Evolutionary conservation across 2,888 invertebrate species (phyloP).

Genomic region (Craniophora ligustri): DNA sequence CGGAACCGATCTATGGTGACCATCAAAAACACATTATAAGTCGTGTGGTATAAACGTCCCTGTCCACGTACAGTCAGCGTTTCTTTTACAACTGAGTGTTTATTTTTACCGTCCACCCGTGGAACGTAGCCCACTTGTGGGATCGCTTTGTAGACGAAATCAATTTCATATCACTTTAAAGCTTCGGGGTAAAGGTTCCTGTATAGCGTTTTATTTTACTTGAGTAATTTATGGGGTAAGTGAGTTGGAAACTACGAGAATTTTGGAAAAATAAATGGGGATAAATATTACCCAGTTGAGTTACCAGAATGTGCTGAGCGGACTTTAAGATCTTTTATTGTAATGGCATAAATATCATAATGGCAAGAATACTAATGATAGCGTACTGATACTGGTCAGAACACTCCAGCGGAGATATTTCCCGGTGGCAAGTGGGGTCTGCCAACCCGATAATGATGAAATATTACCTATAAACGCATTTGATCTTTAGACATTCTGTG

Average conservation of each 20-base stretch:
- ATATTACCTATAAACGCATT: no score
- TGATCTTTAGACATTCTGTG: no score
- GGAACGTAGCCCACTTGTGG: constrained; percentile 43
- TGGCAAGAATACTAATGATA: no score
- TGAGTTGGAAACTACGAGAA: neutral
- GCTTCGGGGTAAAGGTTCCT: constrained; percentile 11
- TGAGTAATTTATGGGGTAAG: neutral
- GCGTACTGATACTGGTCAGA: no score
- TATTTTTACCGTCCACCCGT: constrained; percentile 65
- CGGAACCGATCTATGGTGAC: neutral
- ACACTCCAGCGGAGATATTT: no score
- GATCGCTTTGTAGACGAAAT: constrained; percentile 31
- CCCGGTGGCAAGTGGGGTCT: no score
- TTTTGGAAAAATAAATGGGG: no score
- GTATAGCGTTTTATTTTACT: constrained; percentile 24
- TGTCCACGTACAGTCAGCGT: constrained; percentile 64
- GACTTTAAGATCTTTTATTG: no score
- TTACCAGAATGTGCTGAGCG: no score
- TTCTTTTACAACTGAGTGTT: constrained; percentile 75
- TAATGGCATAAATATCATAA: no score
- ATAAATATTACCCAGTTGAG: no score
- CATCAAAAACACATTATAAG: constrained; percentile 31
- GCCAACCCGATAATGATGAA: no score
- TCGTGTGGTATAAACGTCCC: constrained; percentile 55
- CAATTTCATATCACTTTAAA: constrained; percentile 48